Conservation (phyloP, 2,888 invertebrate species). For the Podotricha telesiphe region DNA sequence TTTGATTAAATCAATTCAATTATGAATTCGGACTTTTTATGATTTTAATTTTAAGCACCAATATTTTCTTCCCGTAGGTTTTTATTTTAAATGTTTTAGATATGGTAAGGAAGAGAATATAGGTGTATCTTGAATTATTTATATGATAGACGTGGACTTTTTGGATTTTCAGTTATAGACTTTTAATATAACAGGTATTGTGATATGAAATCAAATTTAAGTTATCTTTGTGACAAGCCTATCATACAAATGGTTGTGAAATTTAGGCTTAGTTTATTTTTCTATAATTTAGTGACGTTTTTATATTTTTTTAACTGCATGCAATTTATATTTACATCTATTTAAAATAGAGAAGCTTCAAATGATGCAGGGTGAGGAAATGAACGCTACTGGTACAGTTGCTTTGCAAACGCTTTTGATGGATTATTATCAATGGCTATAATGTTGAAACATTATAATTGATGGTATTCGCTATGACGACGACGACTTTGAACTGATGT, state of each 20-base stretch:
- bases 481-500: background rate
- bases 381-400: slow-evolving; percentile 27
- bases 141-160: background rate
- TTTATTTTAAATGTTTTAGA: background rate
- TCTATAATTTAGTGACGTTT: slow-evolving; percentile 38
- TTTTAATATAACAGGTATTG: background rate
- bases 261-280: slow-evolving; percentile 36
- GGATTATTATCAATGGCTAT: background rate
- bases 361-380: slow-evolving; percentile 27
- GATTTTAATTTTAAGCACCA: background rate
- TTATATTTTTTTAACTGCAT: slow-evolving; percentile 59
- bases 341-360: slow-evolving; percentile 33
- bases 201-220: background rate
- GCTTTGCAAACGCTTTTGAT: slow-evolving; percentile 5
- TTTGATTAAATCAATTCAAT: slow-evolving; percentile 3
- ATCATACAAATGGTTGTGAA: slow-evolving; percentile 27
- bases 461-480: background rate
- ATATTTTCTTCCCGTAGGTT: background rate
- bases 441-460: background rate
- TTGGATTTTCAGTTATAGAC: background rate
- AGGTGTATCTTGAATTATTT: background rate
- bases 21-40: background rate
- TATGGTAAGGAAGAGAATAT: background rate
- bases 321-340: slow-evolving; percentile 58
- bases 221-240: slow-evolving; percentile 5